These are phyloP conservation scores for Nomada ferruginata DNA, from an alignment of 2,888 invertebrate species.

Conservation along the genomic window DNA sequence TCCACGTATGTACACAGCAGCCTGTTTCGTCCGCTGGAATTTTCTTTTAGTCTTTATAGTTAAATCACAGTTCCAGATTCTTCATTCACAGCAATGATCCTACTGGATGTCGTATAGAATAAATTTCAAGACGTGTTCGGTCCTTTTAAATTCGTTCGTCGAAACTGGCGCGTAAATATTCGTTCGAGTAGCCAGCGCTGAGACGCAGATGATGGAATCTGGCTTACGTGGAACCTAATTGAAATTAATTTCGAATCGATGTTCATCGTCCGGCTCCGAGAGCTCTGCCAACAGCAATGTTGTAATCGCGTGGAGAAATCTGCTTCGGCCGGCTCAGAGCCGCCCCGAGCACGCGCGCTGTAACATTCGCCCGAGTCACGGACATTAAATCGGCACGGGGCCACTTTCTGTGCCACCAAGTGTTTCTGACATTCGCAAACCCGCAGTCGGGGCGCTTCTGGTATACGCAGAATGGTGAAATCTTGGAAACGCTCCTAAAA, in stretches of 20 bases:
- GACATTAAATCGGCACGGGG: conserved; percentile 19
- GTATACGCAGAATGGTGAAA: conserved; percentile 10
- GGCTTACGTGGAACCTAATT: conserved; percentile 25
- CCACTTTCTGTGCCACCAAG: conserved; percentile 27
- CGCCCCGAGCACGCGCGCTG: conserved; percentile 21
- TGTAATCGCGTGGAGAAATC: conserved; percentile 49
- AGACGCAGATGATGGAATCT: conserved; percentile 31
- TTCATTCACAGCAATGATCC: too few species aligned
- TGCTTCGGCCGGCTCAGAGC: conserved; percentile 34
- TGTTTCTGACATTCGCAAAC: conserved; percentile 26
- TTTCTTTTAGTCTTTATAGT: too few species aligned
- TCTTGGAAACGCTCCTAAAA: background rate
- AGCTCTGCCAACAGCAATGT: conserved; percentile 41
- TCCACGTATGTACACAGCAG: too few species aligned
- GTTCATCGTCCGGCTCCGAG: conserved; percentile 15
- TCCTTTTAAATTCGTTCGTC: background rate
- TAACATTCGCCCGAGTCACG: conserved; percentile 21
- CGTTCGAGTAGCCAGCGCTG: conserved; percentile 9
- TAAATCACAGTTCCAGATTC: too few species aligned
- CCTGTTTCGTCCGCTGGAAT: too few species aligned
- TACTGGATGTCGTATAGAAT: background rate
- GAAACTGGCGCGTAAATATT: conserved; percentile 36
- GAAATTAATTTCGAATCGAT: conserved; percentile 62
- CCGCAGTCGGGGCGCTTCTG: background rate
- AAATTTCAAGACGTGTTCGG: conserved; percentile 18